Conservation (phyloP, 2,888 invertebrate species). For the Tachina grossa region DNA sequence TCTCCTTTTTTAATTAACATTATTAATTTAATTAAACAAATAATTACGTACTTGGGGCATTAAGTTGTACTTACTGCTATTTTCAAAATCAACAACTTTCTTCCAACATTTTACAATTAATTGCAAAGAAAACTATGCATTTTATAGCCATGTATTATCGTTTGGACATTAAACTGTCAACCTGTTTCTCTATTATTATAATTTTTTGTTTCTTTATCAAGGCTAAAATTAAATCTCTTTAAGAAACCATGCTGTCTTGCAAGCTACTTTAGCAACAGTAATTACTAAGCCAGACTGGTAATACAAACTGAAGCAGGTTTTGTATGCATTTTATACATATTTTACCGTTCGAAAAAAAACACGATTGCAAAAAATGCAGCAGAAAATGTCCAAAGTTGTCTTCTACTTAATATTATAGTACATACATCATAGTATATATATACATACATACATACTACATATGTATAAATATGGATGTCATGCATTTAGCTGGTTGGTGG, state of each 20-base stretch:
- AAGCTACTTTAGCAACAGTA: constrained; percentile 32
- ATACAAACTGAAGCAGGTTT: constrained; percentile 13
- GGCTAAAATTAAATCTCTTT: constrained; percentile 46
- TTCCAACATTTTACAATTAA: constrained; percentile 33
- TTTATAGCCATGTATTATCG: neutral
- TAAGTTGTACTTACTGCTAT: constrained; percentile 30
- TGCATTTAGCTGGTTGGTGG: neutral
- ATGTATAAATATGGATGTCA: neutral
- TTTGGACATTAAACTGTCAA: constrained; percentile 44
- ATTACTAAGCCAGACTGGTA: constrained; percentile 46
- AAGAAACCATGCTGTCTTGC: constrained; percentile 22
- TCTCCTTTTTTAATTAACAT: constrained; percentile 22
- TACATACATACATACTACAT: no score
- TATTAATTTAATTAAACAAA: constrained; percentile 26
- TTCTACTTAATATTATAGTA: constrained; percentile 23
- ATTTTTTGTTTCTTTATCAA: constrained; percentile 26
- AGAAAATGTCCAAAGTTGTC: constrained; percentile 27
- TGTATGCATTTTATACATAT: constrained; percentile 26
- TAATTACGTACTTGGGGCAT: constrained; percentile 22
- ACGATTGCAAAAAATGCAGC: neutral
- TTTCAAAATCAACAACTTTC: constrained; percentile 57
- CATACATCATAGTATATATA: no score
- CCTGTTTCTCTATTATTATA: constrained; percentile 31
- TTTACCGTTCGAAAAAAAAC: neutral
- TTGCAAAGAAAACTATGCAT: constrained; percentile 17